Percentiles rank a stretch among this genome's conserved stretches.
Evolutionary conservation across 2,888 invertebrate genomes (phyloP).

Genomic region (Podabrus alpinus): DNA sequence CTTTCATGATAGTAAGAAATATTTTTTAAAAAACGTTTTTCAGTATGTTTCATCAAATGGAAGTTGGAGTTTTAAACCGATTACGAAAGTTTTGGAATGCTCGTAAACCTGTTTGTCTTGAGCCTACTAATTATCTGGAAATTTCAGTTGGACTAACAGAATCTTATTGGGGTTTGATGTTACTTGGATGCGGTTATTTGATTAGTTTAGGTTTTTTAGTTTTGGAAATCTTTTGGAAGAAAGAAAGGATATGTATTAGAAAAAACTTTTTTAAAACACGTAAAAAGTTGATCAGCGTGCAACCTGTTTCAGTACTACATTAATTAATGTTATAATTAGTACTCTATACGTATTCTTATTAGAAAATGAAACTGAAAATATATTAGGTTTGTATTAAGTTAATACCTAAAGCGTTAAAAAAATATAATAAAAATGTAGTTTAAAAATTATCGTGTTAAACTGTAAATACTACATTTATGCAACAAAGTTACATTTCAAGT

Average conservation of each 20-base stretch:
- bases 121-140: slow-evolving; percentile 54
- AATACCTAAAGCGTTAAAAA: too few species aligned
- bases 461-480: too few species aligned
- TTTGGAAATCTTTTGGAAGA: not conserved
- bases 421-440: too few species aligned
- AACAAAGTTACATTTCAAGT: too few species aligned
- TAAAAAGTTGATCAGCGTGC: not conserved
- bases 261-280: not conserved
- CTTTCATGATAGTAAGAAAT: not conserved
- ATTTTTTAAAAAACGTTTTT: slow-evolving; percentile 33
- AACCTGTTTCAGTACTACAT: not conserved
- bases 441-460: too few species aligned
- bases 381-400: too few species aligned
- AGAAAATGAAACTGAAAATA: too few species aligned
- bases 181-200: not conserved
- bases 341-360: too few species aligned
- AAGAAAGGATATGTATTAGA: not conserved
- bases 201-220: not conserved
- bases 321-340: too few species aligned
- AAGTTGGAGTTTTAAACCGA: slow-evolving; percentile 63
- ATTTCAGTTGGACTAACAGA: slow-evolving; percentile 63
- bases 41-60: slow-evolving; percentile 63
- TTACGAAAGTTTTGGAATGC: slow-evolving; percentile 64
- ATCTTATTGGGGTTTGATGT: slow-evolving; percentile 49
- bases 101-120: slow-evolving; percentile 62